A percentile compares a stretch with the other conserved stretches of the same genome.
These are phyloP conservation scores for Phylloscopus collybita DNA, from an alignment of 2,797 vertebrate species.

Conservation along the genomic window DNA sequence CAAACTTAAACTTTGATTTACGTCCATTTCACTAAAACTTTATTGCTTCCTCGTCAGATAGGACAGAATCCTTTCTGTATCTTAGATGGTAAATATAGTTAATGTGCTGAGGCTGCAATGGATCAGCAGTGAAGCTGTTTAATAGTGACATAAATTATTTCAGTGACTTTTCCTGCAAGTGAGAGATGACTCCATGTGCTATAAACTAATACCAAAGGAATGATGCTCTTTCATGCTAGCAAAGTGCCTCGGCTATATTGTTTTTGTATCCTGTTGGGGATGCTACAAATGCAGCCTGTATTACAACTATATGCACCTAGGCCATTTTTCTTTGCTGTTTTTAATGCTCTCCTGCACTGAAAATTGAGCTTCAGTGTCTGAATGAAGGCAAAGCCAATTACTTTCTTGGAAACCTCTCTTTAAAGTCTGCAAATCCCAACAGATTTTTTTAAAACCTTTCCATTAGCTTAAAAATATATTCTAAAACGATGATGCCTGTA, in stretches of 20 bases:
- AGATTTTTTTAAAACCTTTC: slow-evolving; percentile 50
- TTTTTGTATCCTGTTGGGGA: slow-evolving; percentile 54
- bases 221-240: slow-evolving; percentile 74
- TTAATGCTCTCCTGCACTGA: slow-evolving; percentile 42
- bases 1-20: slow-evolving; percentile 76
- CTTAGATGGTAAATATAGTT: slow-evolving; percentile 89
- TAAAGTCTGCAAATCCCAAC: slow-evolving; percentile 30
- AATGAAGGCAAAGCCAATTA: slow-evolving; percentile 39
- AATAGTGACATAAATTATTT: slow-evolving; percentile 86
- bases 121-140: slow-evolving; percentile 78
- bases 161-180: slow-evolving; percentile 80
- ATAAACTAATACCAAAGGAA: slow-evolving; percentile 76
- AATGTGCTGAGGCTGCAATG: slow-evolving; percentile 83
- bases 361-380: slow-evolving; percentile 52
- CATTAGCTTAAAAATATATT: slow-evolving; percentile 31
- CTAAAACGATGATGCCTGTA: background rate
- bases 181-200: slow-evolving; percentile 79
- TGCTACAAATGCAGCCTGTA: slow-evolving; percentile 48
- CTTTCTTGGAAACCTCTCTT: slow-evolving; percentile 44
- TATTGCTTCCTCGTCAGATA: slow-evolving; percentile 74
- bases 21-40: slow-evolving; percentile 70
- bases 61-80: slow-evolving; percentile 81
- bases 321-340: slow-evolving; percentile 59
- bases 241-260: slow-evolving; percentile 36
- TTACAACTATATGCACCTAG: slow-evolving; percentile 59